Percentiles rank a stretch among this genome's conserved stretches.
These are phyloP conservation scores for Sula dactylatra DNA, from an alignment of 2,113 vertebrate species.

Conservation along the genomic window DNA sequence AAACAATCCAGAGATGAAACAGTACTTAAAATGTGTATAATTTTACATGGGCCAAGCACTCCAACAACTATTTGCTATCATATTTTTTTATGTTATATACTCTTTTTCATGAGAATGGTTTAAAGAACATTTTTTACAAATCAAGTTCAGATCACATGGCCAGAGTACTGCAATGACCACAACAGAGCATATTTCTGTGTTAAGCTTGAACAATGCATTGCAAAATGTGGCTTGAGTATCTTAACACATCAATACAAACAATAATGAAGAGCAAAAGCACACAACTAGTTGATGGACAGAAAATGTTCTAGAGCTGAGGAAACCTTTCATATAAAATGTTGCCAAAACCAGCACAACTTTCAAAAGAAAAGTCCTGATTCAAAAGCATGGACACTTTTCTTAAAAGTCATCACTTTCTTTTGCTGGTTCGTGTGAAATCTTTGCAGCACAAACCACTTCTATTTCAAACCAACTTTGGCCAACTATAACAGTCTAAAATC, in stretches of 20 bases:
- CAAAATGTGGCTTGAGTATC: not conserved
- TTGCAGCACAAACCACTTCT: not conserved
- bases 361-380: not conserved
- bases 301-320: not conserved
- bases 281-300: rapidly evolving
- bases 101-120: not conserved
- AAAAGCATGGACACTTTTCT: not conserved
- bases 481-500: not conserved
- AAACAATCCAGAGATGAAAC: not conserved
- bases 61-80: not conserved
- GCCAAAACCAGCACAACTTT: not conserved
- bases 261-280: not conserved
- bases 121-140: not conserved
- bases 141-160: not conserved
- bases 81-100: not conserved
- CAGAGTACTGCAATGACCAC: not conserved
- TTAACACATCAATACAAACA: not conserved
- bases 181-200: not conserved
- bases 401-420: not conserved
- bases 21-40: not conserved
- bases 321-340: not conserved
- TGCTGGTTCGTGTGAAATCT: not conserved
- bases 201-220: not conserved
- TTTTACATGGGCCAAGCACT: not conserved
- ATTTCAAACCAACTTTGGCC: not conserved